Base-by-base conservation (phyloP, 2,888 invertebrate genomes). In the Anarsia innoxiella region DNA sequence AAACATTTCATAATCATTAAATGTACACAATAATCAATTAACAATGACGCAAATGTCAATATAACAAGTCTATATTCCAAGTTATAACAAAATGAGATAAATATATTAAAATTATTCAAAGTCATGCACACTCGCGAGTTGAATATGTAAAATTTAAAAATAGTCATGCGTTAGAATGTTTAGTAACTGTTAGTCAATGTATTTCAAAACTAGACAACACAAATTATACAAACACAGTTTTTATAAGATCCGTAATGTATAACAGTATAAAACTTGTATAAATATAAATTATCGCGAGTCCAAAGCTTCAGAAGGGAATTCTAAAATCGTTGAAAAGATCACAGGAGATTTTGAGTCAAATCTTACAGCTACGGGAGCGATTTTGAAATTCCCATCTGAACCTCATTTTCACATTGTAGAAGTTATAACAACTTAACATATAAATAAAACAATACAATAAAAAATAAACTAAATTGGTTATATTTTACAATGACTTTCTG, bases 61-160 rank as follows among this genome's bases (percentile, higher is more conserved):
- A 46, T 59, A 58, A 43, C 61, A 39, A 25, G 68, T 73, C 70
- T 71, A n/a, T n/a, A n/a, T n/a, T n/a, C n/a, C n/a, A n/a, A n/a
- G n/a, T n/a, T n/a, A n/a, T n/a, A n/a, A n/a, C n/a, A n/a, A n/a
- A n/a, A n/a, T n/a, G n/a, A 56, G 6, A 5, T 26, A 8, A 26
- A 26, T 26, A 47, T 50, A 61, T 52, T 53, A 56, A 48, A 51
- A 56, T 47, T 12, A 30, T 19, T 14, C 15, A 49, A 59, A 46
- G 82, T 79, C 83, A 83, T 84, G 83, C 83, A 82, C 58, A 78
- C 78, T 76, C 77, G 75, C 78, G 73, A 78, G 80, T 83, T 79
- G 66, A 58, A 49, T 62, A 62, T 52, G 60, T 76, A 76, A 63
- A 63, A 48, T 41, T 74, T 71, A 66, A 60, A 56, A 59, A 54